Evolutionary conservation across 2,888 invertebrate species (phyloP), one percentile per base, ranked within the genome.

Genomic region (Nineta flava): DNA sequence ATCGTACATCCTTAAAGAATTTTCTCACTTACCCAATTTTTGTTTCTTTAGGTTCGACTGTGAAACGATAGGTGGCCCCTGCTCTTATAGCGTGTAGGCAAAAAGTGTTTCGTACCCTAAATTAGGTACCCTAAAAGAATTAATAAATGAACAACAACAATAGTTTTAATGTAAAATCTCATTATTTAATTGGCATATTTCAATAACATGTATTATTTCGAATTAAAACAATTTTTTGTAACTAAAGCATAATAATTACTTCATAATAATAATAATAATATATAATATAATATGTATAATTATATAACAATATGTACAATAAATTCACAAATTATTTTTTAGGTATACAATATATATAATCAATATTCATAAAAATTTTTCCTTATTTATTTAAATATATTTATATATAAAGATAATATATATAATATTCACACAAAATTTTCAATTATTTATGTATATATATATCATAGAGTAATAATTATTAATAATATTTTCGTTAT

Each of bases 221-320:
- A 38, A 38, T 38, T 38, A 38, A 38, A 38, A 38, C n/a, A 38
- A 38, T 38, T 38, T 19, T 5, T 19, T 26, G 26, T 26, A 38
- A 38, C 38, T 38, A 38, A 38, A 38, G 38, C 38, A 38, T 13
- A 26, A 26, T 26, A 26, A 26, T 26, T 26, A 26, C 26, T 26
- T 26, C 7, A 26, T 26, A 26, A 26, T 26, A 26, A 26, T 26
- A 26, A 26, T 21, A 44, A n/a, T n/a, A n/a, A n/a, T 16, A 43
- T 19, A 13, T 44, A 44, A 44, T 19, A 44, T n/a, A n/a, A n/a
- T 21, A 16, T 19, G 9, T 21, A 44, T 16, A 40, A 17, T 16
- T 43, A 19, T 43, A 19, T 46, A 21, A 21, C 46, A 46, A 46
- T 46, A 46, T 46, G n/a, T 46, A 46, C 46, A 46, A 38, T 15